Evolutionary conservation across 2,888 invertebrate genomes (phyloP).

Genomic region (Meandrusa payeni): DNA sequence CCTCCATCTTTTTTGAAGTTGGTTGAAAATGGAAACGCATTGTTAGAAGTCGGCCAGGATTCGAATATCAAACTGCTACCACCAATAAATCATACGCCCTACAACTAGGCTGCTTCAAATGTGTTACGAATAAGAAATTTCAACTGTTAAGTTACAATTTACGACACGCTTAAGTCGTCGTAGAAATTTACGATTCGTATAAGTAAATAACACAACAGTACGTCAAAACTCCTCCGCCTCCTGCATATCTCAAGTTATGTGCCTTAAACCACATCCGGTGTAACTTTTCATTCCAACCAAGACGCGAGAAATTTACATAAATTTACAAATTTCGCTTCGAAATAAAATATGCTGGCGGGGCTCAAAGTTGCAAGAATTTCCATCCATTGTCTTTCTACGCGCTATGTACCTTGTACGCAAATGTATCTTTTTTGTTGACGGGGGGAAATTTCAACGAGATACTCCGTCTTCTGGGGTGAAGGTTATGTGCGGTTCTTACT

Average conservation of each 20-base stretch:
- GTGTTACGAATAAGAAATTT: too few relatives aligned
- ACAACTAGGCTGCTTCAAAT: too few relatives aligned
- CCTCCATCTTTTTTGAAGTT: too few relatives aligned
- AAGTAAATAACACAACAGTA: conserved; percentile 10
- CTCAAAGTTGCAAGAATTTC: conserved; percentile 17
- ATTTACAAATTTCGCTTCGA: conserved; percentile 76
- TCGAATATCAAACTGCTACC: too few relatives aligned
- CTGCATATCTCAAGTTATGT: conserved; percentile 26
- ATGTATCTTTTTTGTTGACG: too few relatives aligned
- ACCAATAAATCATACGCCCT: too few relatives aligned
- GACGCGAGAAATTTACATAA: conserved; percentile 79
- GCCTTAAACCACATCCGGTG: conserved; percentile 34
- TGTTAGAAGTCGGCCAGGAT: too few relatives aligned
- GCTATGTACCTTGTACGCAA: neutral
- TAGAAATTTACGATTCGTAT: conserved; percentile 3
- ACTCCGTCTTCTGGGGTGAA: too few relatives aligned
- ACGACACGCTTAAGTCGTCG: neutral
- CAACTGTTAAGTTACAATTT: neutral
- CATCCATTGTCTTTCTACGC: too few relatives aligned
- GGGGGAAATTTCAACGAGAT: too few relatives aligned
- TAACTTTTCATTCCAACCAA: conserved; percentile 63
- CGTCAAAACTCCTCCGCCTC: conserved; percentile 19
- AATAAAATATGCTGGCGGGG: conserved; percentile 57
- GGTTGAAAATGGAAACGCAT: too few relatives aligned
- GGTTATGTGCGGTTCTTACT: too few relatives aligned